Evolutionary conservation across 2,113 vertebrate genomes (phyloP), one percentile per base, ranked within the genome.

Genomic region (Anarrhichthys ocellatus): DNA sequence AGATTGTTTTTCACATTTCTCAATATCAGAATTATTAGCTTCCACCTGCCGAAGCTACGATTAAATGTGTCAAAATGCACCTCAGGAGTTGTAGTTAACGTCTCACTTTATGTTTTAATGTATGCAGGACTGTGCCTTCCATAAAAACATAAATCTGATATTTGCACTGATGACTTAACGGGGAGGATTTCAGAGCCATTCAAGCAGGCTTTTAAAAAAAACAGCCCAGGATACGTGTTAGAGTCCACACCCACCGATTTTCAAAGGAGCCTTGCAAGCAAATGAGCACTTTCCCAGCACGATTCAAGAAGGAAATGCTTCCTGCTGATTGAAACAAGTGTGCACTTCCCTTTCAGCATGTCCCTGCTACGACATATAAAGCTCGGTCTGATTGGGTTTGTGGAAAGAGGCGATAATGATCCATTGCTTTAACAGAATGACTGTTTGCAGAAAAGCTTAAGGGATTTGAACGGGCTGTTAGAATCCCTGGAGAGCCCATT

Each of bases 401-500:
- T 67, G 52, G 86, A 81, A 44, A 18, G 73, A 40, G 66, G 24
- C 22, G 58, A 81, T 82, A 83, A 84, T 81, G 64, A 80, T 62
- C 71, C 59, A 77, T 56, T 76, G 56, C 75, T 56, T 74, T 71
- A 22, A 83, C 59, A 84, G 63, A 81, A 63, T 20, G 50, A 70
- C 38, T 82, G 48, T 86, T 89, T 85, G 77, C 87, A 80, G 77
- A 76, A 61, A 76, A 68, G 80, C 64, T 85, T 42, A 61, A 81
- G 64, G 81, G 66, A 91, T 78, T 58, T 81, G 72, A 90, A 86
- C 54, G 32, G 10, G 62, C 58, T 83, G 66, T 22, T 77, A 44
- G 76, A 78, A 80, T 71, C 89, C 81, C 85, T 14, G 58, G 80
- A 73, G 88, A 79, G 50, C 59, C 73, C 87, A 91, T 91, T 89